Conservation (phyloP, 1,140 invertebrate genomes). For the Steinernema feltiae region DNA sequence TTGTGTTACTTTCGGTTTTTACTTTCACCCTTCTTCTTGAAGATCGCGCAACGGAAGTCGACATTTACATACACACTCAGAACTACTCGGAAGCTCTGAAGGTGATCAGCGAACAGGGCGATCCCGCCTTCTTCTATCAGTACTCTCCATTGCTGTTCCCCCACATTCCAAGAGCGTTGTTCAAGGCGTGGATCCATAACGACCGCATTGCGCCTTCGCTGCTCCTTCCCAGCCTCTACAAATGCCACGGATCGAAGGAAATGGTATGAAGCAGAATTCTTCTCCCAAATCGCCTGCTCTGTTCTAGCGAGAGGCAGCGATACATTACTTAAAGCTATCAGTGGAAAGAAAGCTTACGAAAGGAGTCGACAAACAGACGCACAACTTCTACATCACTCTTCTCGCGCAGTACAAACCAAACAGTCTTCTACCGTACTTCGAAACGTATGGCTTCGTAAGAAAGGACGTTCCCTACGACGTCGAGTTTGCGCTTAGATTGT, state of each 20-base stretch:
- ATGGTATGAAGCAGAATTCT: neutral
- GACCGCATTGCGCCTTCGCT: conserved; percentile 6
- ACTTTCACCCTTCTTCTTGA: neutral
- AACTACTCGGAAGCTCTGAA: conserved; percentile 33
- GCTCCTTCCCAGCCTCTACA: conserved; percentile 6
- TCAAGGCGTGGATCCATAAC: conserved; percentile 15
- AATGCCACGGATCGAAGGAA: conserved; percentile 3
- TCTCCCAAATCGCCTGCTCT: neutral
- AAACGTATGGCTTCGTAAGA: conserved; percentile 9
- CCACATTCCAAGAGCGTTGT: conserved; percentile 25
- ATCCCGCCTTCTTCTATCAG: neutral
- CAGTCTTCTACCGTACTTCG: conserved; percentile 22
- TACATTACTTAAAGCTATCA: conserved; percentile 19
- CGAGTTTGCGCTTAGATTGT: conserved; percentile 62
- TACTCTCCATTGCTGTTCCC: conserved; percentile 21
- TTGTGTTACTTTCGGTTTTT: neutral
- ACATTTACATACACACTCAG: conserved; percentile 23
- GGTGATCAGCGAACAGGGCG: neutral
- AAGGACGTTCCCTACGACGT: conserved; percentile 57
- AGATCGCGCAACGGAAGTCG: conserved; percentile 30
- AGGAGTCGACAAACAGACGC: conserved; percentile 14
- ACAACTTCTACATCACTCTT: conserved; percentile 31
- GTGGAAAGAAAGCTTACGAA: neutral
- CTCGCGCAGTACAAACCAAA: conserved; percentile 20
- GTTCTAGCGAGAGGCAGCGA: conserved; percentile 21